These are phyloP conservation scores for Epinotia ramella DNA, from an alignment of 2,888 invertebrate genomes.

Conservation along the genomic window DNA sequence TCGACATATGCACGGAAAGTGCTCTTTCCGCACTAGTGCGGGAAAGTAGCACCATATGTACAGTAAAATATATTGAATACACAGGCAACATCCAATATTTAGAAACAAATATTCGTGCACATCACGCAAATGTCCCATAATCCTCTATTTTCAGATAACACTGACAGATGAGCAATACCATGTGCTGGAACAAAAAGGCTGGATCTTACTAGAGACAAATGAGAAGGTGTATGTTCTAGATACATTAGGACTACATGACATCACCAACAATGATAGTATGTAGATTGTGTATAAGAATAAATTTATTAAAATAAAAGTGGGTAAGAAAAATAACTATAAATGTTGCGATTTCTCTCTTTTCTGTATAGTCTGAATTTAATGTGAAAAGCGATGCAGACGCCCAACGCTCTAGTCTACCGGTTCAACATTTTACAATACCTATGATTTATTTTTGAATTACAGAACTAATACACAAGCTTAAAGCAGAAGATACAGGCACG, in stretches of 20 bases:
- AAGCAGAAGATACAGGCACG: slow-evolving; percentile 55
- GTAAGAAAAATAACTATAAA: too few species aligned
- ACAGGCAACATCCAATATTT: too few species aligned
- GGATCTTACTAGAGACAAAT: slow-evolving; percentile 72
- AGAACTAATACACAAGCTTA: slow-evolving; percentile 69
- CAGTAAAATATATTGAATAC: too few species aligned
- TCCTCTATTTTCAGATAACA: slow-evolving; percentile 64
- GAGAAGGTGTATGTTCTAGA: slow-evolving; percentile 74
- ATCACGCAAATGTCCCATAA: neutral
- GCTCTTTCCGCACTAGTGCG: too few species aligned
- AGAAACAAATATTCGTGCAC: too few species aligned
- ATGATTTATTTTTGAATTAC: slow-evolving; percentile 51
- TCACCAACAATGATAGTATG: slow-evolving; percentile 72
- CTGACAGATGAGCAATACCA: slow-evolving; percentile 75
- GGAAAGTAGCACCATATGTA: too few species aligned
- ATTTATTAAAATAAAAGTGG: too few species aligned
- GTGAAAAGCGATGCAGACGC: too few species aligned
- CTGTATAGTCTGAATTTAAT: too few species aligned
- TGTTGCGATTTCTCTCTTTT: too few species aligned
- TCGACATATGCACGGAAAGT: too few species aligned
- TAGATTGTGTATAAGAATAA: slow-evolving; percentile 29
- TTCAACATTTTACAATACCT: neutral
- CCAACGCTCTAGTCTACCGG: too few species aligned
- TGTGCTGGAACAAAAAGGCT: slow-evolving; percentile 74
- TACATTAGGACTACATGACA: slow-evolving; percentile 74